Conservation (phyloP, 1,140 invertebrate genomes). For the Orchestia grillus region DNA sequence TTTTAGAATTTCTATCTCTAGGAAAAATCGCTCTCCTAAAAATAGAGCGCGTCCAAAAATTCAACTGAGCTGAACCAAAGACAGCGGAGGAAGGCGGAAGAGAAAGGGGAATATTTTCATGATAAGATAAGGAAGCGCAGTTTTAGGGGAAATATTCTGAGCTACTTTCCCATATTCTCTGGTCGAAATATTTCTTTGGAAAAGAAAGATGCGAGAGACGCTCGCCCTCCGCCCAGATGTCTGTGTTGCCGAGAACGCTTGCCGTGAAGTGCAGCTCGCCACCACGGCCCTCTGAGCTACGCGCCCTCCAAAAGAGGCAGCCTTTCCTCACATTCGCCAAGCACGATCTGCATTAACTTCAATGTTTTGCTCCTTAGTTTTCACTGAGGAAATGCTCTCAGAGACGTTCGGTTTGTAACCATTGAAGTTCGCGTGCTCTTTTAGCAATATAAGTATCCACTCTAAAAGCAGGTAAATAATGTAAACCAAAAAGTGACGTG, state of each 20-base stretch:
- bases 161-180: slow-evolving; percentile 37
- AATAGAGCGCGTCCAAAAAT: slow-evolving; percentile 1
- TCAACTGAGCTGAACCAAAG: slow-evolving; percentile 23
- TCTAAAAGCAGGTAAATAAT: no score
- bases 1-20: slow-evolving; percentile 23
- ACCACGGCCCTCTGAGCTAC: background rate
- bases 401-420: no score
- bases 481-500: no score
- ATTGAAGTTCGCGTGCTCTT: no score
- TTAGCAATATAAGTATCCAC: no score
- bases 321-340: no score
- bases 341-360: no score
- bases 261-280: background rate
- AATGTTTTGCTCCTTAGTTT: no score
- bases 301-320: background rate
- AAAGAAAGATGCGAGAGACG: background rate
- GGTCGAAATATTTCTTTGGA: slow-evolving; percentile 23
- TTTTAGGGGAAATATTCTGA: slow-evolving; percentile 39
- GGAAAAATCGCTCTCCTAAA: background rate
- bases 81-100: slow-evolving; percentile 32
- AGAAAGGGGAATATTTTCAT: slow-evolving; percentile 39
- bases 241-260: background rate
- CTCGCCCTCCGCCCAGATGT: background rate
- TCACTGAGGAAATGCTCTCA: no score
- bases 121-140: slow-evolving; percentile 40